Conservation (phyloP, 2,888 invertebrate species). For the Eulithis testata region DNA sequence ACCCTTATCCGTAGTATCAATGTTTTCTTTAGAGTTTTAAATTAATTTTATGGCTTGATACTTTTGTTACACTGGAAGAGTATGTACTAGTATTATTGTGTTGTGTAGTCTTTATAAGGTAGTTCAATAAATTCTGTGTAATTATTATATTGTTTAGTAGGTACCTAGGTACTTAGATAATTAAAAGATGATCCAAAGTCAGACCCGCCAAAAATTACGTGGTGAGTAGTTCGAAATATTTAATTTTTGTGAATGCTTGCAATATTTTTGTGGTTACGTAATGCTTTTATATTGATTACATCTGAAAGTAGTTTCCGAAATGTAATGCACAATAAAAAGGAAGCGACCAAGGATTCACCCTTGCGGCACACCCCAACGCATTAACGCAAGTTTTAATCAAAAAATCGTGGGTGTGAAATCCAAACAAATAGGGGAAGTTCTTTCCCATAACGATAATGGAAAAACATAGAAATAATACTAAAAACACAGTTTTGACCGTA, state of each 20-base stretch:
- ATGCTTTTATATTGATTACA: conserved; percentile 40
- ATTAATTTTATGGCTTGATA: conserved; percentile 29
- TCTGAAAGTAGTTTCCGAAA: conserved; percentile 35
- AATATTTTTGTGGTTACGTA: background rate
- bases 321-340: conserved; percentile 55
- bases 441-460: conserved; percentile 84
- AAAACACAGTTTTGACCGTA: conserved; percentile 62
- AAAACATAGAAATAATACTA: conserved; percentile 67
- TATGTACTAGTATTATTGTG: background rate
- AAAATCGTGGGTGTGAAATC: conserved; percentile 80
- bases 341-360: conserved; percentile 71
- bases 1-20: conserved; percentile 35
- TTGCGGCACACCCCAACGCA: conserved; percentile 71
- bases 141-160: too few relatives aligned
- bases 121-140: too few relatives aligned
- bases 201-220: conserved; percentile 12
- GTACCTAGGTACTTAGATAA: background rate
- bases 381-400: conserved; percentile 79
- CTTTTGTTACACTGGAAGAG: background rate
- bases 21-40: conserved; percentile 41
- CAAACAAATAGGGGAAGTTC: conserved; percentile 74
- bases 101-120: background rate
- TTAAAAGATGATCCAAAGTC: conserved; percentile 19
- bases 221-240: conserved; percentile 13
- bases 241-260: background rate